These are phyloP conservation scores for Stylophora pistillata DNA, from an alignment of 64 coral and sea anemone genomes.

Conservation along the genomic window DNA sequence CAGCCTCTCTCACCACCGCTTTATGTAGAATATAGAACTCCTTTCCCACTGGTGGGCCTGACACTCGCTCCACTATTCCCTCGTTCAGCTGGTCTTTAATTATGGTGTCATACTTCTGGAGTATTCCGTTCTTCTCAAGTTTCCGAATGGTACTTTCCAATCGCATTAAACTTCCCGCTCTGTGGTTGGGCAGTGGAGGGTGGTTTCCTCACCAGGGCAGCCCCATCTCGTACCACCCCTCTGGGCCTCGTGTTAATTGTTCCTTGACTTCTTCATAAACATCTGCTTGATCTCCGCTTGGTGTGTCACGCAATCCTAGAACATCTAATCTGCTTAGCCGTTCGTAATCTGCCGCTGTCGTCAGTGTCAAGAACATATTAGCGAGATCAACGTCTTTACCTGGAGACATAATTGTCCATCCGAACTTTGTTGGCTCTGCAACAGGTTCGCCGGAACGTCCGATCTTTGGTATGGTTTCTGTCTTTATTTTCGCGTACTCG, in stretches of 20 bases:
- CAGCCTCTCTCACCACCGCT: neutral
- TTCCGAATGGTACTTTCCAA: conserved; percentile 22
- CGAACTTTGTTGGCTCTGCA: conserved; percentile 46
- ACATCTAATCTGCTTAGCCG: conserved; percentile 56
- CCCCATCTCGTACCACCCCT: conserved; percentile 56
- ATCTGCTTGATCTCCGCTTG: conserved; percentile 11
- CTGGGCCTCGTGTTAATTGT: conserved; percentile 22
- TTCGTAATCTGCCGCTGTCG: conserved; percentile 46
- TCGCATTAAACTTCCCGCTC: conserved; percentile 35
- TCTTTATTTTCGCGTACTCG: neutral
- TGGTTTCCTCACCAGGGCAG: conserved; percentile 39
- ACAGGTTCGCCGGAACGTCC: conserved; percentile 36
- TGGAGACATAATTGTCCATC: conserved; percentile 66
- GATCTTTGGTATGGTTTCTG: conserved; percentile 27
- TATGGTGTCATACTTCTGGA: conserved; percentile 45
- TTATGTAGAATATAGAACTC: conserved; percentile 59
- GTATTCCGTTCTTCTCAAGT: conserved; percentile 1
- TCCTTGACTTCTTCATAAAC: conserved; percentile 65
- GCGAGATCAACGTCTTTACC: conserved; percentile 16
- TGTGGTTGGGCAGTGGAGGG: conserved; percentile 26
- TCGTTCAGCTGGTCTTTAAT: conserved; percentile 44
- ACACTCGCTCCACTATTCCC: conserved; percentile 19
- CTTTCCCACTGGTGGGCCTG: neutral
- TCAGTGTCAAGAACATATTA: neutral
- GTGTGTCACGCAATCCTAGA: conserved; percentile 44